Evolutionary conservation across 2,797 vertebrate genomes (phyloP).

Genomic region (Rachycentron canadum): DNA sequence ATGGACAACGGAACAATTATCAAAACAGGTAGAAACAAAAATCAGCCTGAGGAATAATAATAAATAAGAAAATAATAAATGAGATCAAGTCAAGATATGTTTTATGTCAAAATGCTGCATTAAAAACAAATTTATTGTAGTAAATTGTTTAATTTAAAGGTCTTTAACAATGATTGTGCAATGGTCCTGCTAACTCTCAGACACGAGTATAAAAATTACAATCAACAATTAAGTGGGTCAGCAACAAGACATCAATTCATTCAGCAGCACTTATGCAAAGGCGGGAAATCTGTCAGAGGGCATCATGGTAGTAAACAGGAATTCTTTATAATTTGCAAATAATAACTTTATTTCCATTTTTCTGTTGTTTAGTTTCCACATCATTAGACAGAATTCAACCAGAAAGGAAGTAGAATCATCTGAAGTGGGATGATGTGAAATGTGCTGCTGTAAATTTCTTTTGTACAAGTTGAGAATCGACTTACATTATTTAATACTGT

Average conservation of each 20-base stretch:
- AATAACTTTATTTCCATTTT: neutral
- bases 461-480: neutral
- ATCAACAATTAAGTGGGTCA: too few species aligned
- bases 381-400: neutral
- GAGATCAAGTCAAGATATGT: neutral
- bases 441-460: neutral
- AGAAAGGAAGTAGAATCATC: too few species aligned
- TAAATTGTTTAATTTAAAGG: too few species aligned
- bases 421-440: too few species aligned
- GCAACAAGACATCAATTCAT: neutral
- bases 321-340: neutral
- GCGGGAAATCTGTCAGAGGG: neutral
- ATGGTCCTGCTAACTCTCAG: too few species aligned
- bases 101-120: neutral
- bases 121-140: too few species aligned
- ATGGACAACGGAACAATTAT: constrained; percentile 91
- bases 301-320: neutral
- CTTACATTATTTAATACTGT: too few species aligned
- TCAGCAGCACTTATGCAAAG: neutral
- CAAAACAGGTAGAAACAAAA: constrained; percentile 84
- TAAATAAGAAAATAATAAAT: too few species aligned
- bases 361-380: neutral
- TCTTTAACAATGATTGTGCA: too few species aligned
- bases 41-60: neutral
- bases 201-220: too few species aligned